Conservation (phyloP, 1,140 invertebrate genomes). For the Mizuhopecten yessoensis region DNA sequence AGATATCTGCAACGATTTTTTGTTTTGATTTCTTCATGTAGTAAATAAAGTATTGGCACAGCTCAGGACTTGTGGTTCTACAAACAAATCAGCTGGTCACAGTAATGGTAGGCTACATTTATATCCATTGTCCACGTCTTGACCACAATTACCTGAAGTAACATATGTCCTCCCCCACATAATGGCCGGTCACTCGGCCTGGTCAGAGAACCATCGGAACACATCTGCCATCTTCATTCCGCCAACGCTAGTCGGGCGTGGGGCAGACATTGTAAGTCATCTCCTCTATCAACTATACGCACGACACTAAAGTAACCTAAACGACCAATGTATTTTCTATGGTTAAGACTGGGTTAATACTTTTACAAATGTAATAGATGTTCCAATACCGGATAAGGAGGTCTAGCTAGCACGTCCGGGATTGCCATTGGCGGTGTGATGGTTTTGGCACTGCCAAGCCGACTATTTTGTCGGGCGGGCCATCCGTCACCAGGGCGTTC, state of each 20-base stretch:
- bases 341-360: constrained; percentile 17
- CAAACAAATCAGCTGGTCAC: too few relatives aligned
- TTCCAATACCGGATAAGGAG: neutral
- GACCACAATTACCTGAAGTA: neutral
- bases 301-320: neutral
- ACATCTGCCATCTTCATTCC: neutral
- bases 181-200: neutral
- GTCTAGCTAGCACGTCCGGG: neutral
- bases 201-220: neutral
- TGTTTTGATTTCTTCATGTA: too few relatives aligned
- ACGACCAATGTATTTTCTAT: neutral
- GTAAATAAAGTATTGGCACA: too few relatives aligned
- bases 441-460: neutral
- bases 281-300: neutral
- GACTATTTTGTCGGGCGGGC: neutral
- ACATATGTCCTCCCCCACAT: neutral
- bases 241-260: neutral
- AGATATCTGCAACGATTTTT: too few relatives aligned
- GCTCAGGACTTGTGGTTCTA: too few relatives aligned
- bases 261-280: neutral
- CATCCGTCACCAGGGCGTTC: constrained; percentile 5
- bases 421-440: neutral
- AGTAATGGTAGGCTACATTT: neutral
- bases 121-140: neutral
- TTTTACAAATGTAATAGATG: neutral